Percentiles rank a stretch among this genome's conserved stretches.
phyloP scores from a whole-genome alignment of 2,113 vertebrate species.

The Trogon melanurus region DNA sequence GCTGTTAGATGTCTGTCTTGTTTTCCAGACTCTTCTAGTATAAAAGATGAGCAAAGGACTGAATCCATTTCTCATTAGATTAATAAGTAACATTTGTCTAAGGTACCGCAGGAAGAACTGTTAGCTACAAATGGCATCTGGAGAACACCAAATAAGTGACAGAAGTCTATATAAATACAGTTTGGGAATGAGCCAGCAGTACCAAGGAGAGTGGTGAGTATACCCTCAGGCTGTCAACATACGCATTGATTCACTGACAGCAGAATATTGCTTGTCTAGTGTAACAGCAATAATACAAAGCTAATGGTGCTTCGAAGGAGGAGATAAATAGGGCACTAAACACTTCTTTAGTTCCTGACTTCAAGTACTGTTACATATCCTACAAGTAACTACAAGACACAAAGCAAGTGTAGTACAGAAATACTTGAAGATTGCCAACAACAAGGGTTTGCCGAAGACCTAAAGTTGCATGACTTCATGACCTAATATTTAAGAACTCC shows the following conservation, averaged over 20 bases:
- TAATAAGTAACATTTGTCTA: not conserved
- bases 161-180: conserved; percentile 47
- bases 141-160: conserved; percentile 25
- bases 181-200: not conserved
- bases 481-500: not conserved
- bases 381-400: not conserved
- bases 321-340: conserved; percentile 18
- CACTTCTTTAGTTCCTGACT: not conserved
- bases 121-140: not conserved
- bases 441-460: not conserved
- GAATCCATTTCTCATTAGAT: not conserved
- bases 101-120: not conserved
- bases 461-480: not conserved
- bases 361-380: not conserved
- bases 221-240: conserved; percentile 28
- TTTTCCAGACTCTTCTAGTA: not conserved
- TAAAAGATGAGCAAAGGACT: not conserved
- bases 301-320: conserved; percentile 11
- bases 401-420: not conserved
- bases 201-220: not conserved
- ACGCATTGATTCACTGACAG: conserved; percentile 27
- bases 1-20: not conserved
- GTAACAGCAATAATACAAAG: not conserved
- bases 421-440: not conserved
- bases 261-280: not conserved